Evolutionary conservation across 2,797 vertebrate genomes (phyloP).

Genomic region (Eremophila alpestris): DNA sequence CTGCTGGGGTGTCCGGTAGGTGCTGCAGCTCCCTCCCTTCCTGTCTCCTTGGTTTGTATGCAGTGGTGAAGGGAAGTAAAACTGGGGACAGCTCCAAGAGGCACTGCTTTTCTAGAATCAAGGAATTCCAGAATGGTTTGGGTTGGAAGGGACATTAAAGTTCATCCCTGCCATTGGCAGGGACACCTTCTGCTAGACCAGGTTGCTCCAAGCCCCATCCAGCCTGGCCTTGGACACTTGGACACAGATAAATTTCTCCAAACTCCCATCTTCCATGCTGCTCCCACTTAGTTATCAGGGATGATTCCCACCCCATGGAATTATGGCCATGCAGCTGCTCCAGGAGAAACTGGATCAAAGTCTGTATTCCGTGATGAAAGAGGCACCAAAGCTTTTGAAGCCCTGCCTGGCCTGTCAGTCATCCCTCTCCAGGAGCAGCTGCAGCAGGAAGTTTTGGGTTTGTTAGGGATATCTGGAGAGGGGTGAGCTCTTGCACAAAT

Average conservation of each 20-base stretch:
- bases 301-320: background rate
- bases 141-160: background rate
- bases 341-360: background rate
- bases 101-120: background rate
- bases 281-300: background rate
- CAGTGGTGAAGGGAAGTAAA: background rate
- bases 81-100: background rate
- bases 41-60: background rate
- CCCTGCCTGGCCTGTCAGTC: background rate
- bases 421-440: background rate
- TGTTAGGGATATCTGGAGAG: background rate
- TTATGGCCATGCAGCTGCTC: background rate
- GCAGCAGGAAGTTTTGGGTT: background rate
- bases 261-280: background rate
- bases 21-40: background rate
- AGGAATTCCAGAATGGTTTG: background rate
- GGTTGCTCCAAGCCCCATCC: background rate
- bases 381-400: background rate
- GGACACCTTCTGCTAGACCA: background rate
- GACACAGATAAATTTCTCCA: background rate
- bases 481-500: background rate
- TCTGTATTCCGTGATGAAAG: background rate
- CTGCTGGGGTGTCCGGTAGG: constrained; percentile 68
- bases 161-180: background rate
- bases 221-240: background rate